Base-by-base conservation (phyloP, 2,888 invertebrate genomes). In the Meta bourneti region DNA sequence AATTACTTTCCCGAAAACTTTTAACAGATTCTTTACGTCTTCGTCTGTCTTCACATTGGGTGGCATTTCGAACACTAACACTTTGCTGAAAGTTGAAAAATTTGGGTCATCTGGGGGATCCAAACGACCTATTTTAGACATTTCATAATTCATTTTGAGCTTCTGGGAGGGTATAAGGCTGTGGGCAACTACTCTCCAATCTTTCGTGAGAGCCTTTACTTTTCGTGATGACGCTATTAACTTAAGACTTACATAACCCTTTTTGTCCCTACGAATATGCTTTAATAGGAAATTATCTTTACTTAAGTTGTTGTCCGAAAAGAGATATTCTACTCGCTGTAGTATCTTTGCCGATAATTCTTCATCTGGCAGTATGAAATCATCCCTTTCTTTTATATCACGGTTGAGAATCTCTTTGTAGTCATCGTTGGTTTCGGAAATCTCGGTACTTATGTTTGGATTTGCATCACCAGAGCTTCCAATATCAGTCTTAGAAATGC, bases 211-310 rank as follows among this genome's bases (percentile, higher is more conserved):
- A 94, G 98, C 98, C 94, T 99, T 98, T 75, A 99, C 98, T 93
- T 98, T 96, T 94, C 98, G 98, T 95, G 99, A 98, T 94, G 98
- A 98, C 16, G 98, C 98, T 93, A 99, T 98, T 90, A 99, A 96
- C 95, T 99, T 99, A 83, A 99, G 96, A 86, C 98, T 98, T n/a
- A 99, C 98, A 95, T 97, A 99, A 20, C 99, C 99, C 95, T 98
- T 98, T 95, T 98, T 98, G 95, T 99, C 98, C 85, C 98, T 96
- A 89, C 98, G 97, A 49, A 99, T 98, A 95, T 99, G 98, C 95
- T 99, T 99, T 93, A 99, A 95, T 78, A 99, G 96, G 95, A 99
- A 99, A n/a, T 98, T 98, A 94, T 99, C 99, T 95, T 98, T 98
- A 6, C 98, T 96, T 93, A 99, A 98, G 95, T 98, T 98, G 84